Percentiles rank a stretch among this genome's conserved stretches.
Conservation (phyloP, 2,113 vertebrate genomes). For the Penelope pileata region DNA sequence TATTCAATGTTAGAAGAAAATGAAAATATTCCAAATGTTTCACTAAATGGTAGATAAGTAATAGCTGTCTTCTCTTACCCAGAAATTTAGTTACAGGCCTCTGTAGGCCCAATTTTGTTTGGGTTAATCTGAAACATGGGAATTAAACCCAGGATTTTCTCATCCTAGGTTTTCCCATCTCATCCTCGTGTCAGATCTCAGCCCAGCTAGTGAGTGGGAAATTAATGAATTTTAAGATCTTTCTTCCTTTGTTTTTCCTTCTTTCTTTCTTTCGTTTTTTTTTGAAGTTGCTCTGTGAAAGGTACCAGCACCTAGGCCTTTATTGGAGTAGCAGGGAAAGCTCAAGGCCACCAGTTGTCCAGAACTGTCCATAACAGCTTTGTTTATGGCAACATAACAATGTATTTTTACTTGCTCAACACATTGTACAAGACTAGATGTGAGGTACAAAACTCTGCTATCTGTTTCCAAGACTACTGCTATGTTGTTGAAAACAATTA, state of each 20-base stretch:
- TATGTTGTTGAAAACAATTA: conserved; percentile 24
- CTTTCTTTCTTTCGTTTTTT: neutral
- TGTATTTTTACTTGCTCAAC: neutral
- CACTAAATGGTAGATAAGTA: neutral
- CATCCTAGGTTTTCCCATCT: neutral
- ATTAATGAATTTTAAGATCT: too few relatives aligned
- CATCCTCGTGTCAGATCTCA: neutral
- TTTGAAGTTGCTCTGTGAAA: neutral
- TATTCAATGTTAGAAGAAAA: neutral
- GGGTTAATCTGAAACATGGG: neutral
- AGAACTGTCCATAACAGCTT: neutral
- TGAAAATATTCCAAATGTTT: neutral
- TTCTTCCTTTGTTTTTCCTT: too few relatives aligned
- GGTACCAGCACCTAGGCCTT: neutral
- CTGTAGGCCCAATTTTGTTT: too few relatives aligned
- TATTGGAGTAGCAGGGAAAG: neutral
- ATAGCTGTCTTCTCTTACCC: neutral
- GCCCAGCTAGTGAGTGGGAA: neutral
- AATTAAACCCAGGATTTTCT: neutral
- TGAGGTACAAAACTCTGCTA: neutral
- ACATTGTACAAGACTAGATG: neutral
- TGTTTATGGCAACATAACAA: neutral
- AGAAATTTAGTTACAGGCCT: neutral
- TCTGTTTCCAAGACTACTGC: conserved; percentile 42
- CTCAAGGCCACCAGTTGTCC: neutral